Evolutionary conservation across 1,140 invertebrate species (phyloP).

Genomic region (Drosophila nebulosa): DNA sequence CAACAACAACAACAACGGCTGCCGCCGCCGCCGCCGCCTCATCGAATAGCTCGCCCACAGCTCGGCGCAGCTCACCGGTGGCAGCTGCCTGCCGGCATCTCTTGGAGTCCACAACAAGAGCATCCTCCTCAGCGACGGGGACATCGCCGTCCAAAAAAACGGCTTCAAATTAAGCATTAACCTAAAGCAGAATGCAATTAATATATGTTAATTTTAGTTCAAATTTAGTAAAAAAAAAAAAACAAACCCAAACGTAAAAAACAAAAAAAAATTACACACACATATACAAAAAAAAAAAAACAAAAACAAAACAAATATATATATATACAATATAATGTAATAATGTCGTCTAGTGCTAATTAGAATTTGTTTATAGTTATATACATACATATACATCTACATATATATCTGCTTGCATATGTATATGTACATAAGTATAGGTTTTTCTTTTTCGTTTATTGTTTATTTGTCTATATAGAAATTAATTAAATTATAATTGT

Average conservation of each 20-base stretch:
- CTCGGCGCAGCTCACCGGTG: constrained; percentile 44
- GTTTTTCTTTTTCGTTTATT: not conserved
- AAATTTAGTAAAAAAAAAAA: constrained; percentile 70
- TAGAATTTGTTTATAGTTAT: constrained; percentile 33
- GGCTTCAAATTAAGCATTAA: constrained; percentile 58
- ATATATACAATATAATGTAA: constrained; percentile 20
- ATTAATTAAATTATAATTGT: not conserved
- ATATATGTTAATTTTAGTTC: constrained; percentile 65
- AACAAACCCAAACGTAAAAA: not conserved
- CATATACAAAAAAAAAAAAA: constrained; percentile 10
- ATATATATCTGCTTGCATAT: not conserved
- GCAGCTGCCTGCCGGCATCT: constrained; percentile 13
- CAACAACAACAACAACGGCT: constrained; percentile 21
- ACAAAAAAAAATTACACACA: constrained; percentile 4
- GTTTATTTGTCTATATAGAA: not conserved
- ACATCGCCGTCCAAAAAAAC: constrained; percentile 53
- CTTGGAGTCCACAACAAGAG: constrained; percentile 14
- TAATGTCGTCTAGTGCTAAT: constrained; percentile 52
- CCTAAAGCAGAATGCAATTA: constrained; percentile 38
- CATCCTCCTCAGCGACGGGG: constrained; percentile 15
- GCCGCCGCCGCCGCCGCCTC: constrained; percentile 29
- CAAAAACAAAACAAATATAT: not conserved
- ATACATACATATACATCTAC: constrained; percentile 44
- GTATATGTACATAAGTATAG: constrained; percentile 17
- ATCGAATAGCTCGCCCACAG: constrained; percentile 55